Base-by-base conservation (phyloP, 2,797 vertebrate genomes). In the Acanthopagrus latus region DNA sequence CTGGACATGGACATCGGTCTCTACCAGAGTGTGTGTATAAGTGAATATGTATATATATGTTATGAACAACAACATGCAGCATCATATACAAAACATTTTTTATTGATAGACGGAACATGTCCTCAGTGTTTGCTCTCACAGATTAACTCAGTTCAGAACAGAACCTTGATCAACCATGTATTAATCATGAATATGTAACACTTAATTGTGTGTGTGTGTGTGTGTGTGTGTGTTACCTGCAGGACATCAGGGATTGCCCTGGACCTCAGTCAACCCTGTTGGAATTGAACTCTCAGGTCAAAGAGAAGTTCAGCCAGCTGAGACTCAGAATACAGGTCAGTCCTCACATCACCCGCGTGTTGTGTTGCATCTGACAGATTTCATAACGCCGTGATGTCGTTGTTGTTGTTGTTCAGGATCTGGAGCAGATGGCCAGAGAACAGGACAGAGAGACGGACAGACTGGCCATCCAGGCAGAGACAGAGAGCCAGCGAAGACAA, bases 371-470 rank as follows among this genome's bases (percentile, higher is more conserved):
- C 20, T 21, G 48, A 29, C 23, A 41, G 0, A 43, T 41, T 21
- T 60, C 1, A 7, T 43, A 43, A 5, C 54, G 25, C 29, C 29
- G 29, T 33, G 29, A 73, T 20, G 47, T 50, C 43, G 43, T 55
- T 78, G 23, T 68, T 57, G 16, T 33, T 33, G 33, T 33, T 33
- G 33, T 33, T 50, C 83, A 99, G 97, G 96, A 99, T 81, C 94
- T 99, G 57, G 97, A 98, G 46, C 97, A 98, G 90, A 96, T 96
- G 92, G 97, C 97, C 0, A 97, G 86, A 90, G 97, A 99, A 81
- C 97, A 98, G 86, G 97, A 99, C 92, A 95, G 93, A 76, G 97
- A 99, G 88, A 95, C 95, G 0, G 97, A 98, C 82, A 96, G 96
- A 70, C 93, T 96, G 77, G 86, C 90, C 33, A 91, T 99, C 48